Conservation (phyloP, 2,113 vertebrate species). For the Spea multiplicata region DNA sequence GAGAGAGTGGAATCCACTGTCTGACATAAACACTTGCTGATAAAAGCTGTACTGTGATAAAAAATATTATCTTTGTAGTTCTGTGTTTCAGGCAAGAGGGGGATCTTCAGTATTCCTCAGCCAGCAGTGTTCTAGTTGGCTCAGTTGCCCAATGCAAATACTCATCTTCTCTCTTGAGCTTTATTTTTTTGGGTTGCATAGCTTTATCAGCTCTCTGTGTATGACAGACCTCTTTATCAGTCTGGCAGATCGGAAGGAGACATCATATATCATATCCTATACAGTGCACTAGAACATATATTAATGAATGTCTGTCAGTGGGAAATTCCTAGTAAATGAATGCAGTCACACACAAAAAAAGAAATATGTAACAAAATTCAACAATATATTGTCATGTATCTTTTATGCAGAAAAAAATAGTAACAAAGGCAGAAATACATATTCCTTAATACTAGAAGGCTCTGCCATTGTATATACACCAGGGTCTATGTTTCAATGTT, state of each 20-base stretch:
- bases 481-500: too few relatives aligned
- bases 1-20: not conserved
- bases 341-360: slow-evolving; percentile 39
- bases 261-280: slow-evolving; percentile 46
- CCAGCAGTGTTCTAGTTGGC: slow-evolving; percentile 14
- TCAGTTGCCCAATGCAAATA: slow-evolving; percentile 45
- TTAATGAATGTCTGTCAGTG: slow-evolving; percentile 48
- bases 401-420: too few relatives aligned
- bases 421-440: too few relatives aligned
- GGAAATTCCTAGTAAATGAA: slow-evolving; percentile 42
- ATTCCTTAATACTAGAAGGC: too few relatives aligned
- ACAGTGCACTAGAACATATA: slow-evolving; percentile 37
- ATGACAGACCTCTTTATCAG: slow-evolving; percentile 50
- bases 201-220: slow-evolving; percentile 45
- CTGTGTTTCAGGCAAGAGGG: slow-evolving; percentile 9
- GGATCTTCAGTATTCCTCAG: slow-evolving; percentile 4
- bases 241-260: slow-evolving; percentile 44
- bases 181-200: slow-evolving; percentile 36
- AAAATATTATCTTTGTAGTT: not conserved
- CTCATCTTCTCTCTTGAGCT: slow-evolving; percentile 41
- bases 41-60: not conserved
- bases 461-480: too few relatives aligned
- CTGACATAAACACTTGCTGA: not conserved
- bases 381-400: slow-evolving; percentile 18
- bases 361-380: slow-evolving; percentile 42